A percentile compares a stretch with the other conserved stretches of the same genome.
Conservation (phyloP, 2,113 vertebrate genomes). For the Vombatus ursinus region DNA sequence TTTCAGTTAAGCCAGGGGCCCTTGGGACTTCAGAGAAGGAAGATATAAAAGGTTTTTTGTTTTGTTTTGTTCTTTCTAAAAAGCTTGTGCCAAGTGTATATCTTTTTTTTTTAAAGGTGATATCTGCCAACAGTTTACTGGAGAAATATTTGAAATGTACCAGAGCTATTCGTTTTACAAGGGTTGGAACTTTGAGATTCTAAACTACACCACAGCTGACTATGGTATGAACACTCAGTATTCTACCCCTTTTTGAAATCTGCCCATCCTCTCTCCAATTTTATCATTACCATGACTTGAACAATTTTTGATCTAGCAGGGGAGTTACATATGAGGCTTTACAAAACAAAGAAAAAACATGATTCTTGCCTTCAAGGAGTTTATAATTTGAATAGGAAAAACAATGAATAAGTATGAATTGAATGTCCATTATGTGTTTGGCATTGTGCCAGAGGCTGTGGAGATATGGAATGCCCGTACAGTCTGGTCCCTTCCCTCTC, state of each 20-base stretch:
- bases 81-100: slow-evolving; percentile 46
- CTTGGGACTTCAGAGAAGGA: background rate
- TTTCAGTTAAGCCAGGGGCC: background rate
- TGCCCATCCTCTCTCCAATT: slow-evolving; percentile 37
- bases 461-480: background rate
- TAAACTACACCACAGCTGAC: slow-evolving; percentile 91
- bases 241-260: background rate
- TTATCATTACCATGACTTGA: background rate
- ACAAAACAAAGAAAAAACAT: slow-evolving; percentile 16
- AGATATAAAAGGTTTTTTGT: background rate
- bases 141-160: slow-evolving; percentile 97
- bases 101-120: slow-evolving; percentile 87
- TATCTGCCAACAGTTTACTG: slow-evolving; percentile 97
- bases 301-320: background rate
- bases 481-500: slow-evolving; percentile 36
- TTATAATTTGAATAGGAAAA: background rate
- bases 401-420: slow-evolving; percentile 1
- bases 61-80: background rate
- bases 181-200: slow-evolving; percentile 90
- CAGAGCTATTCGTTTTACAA: slow-evolving; percentile 90
- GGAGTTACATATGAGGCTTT: background rate
- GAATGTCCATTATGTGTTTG: background rate
- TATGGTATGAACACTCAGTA: slow-evolving; percentile 84
- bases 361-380: slow-evolving; percentile 13
- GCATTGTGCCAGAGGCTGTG: slow-evolving; percentile 15